Conservation (phyloP, 1,140 invertebrate species). For the Papilio machaon region DNA sequence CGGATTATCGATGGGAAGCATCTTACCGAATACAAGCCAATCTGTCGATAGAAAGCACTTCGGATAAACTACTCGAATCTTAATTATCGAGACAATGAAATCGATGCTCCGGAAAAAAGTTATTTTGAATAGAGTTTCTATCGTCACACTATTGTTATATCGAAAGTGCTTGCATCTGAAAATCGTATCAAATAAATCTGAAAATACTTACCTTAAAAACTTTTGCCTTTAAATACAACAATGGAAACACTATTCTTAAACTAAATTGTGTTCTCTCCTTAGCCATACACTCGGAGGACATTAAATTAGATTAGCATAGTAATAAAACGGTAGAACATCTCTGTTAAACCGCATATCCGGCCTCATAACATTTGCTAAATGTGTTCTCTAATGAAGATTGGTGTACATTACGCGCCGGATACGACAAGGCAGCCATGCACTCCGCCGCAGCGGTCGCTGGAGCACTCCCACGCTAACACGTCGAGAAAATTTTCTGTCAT, state of each 20-base stretch:
- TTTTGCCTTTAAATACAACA: no score
- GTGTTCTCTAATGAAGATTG: neutral
- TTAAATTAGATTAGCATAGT: neutral
- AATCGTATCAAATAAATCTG: neutral
- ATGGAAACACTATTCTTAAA: no score
- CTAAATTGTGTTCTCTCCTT: no score
- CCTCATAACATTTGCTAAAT: neutral
- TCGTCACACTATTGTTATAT: neutral
- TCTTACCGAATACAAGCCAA: constrained; percentile 41
- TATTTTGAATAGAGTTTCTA: neutral
- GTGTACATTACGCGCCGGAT: neutral
- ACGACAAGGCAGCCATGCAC: neutral
- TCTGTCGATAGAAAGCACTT: constrained; percentile 59
- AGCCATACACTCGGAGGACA: neutral
- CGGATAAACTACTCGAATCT: constrained; percentile 37
- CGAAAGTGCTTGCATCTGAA: neutral
- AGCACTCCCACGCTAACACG: neutral
- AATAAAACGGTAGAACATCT: neutral
- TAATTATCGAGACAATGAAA: constrained; percentile 5
- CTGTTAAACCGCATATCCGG: neutral
- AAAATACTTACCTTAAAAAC: no score
- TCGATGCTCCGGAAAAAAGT: neutral
- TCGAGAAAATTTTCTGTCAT: neutral
- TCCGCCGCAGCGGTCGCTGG: neutral
- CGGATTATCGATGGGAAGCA: constrained; percentile 57